Evolutionary conservation across 2,888 invertebrate species (phyloP).

Genomic region (Caenorhabditis imperialis): DNA sequence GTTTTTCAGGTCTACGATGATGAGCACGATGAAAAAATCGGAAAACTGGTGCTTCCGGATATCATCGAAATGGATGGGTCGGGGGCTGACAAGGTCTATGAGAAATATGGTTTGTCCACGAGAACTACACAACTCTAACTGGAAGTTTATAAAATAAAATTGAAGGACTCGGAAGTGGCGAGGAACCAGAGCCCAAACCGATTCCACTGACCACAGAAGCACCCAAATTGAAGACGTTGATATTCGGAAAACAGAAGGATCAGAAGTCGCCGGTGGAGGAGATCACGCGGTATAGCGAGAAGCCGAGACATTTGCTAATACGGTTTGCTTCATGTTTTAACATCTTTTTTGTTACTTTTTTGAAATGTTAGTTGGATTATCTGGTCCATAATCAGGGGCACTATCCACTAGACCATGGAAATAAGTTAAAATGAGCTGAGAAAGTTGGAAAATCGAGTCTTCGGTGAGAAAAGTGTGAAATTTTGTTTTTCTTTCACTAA

Average conservation of each 20-base stretch:
- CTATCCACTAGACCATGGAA: no score
- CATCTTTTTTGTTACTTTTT: conserved; percentile 5
- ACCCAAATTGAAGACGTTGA: conserved; percentile 46
- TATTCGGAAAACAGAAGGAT: conserved; percentile 60
- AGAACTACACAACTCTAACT: conserved; percentile 9
- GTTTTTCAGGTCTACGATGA: conserved; percentile 54
- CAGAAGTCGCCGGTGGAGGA: conserved; percentile 57
- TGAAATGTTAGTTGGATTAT: no score
- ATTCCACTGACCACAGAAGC: conserved; percentile 41
- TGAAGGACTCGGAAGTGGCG: conserved; percentile 1
- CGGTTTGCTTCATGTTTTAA: conserved; percentile 51
- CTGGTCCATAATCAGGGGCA: no score
- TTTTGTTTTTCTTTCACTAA: no score
- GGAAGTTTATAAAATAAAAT: no score
- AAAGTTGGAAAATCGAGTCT: no score
- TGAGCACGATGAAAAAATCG: conserved; percentile 59
- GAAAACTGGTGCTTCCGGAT: conserved; percentile 67
- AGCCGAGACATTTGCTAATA: conserved; percentile 63
- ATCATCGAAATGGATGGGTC: conserved; percentile 63
- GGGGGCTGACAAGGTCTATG: conserved; percentile 56
- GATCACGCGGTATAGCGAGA: conserved; percentile 34
- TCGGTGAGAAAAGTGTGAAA: no score
- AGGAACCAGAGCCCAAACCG: not conserved
- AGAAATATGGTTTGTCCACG: conserved; percentile 47
- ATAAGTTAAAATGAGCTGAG: no score